These are phyloP conservation scores for Esox niger DNA, from an alignment of 2,113 vertebrate species.

Conservation along the genomic window DNA sequence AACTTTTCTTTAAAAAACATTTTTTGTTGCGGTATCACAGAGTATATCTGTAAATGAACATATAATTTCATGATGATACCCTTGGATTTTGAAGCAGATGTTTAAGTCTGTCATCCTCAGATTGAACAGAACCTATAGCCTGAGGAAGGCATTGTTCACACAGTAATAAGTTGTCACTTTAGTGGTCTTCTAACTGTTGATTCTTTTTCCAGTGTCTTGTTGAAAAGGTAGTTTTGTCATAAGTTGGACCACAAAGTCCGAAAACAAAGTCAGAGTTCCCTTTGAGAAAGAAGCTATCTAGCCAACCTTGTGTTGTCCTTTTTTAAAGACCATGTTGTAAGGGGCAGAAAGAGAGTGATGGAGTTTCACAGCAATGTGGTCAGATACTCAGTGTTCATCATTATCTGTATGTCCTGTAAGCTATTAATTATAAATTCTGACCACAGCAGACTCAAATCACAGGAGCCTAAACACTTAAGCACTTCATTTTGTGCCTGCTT, in stretches of 20 bases:
- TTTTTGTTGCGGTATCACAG: no score
- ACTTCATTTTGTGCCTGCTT: neutral
- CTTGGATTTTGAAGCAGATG: no score
- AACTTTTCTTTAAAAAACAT: no score
- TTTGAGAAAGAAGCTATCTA: slow-evolving; percentile 18
- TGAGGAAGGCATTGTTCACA: no score
- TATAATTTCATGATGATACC: no score
- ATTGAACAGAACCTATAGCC: no score
- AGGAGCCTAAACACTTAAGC: neutral
- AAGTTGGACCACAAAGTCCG: neutral
- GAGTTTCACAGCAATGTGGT: slow-evolving; percentile 5
- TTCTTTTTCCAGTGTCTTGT: no score
- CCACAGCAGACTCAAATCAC: neutral
- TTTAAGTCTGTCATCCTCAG: no score
- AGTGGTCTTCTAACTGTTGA: no score
- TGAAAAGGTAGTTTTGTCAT: neutral
- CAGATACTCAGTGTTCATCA: neutral
- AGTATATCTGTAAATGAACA: no score
- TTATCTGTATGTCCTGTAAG: neutral
- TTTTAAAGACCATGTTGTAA: slow-evolving; percentile 18
- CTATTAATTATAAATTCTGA: neutral
- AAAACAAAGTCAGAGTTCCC: neutral
- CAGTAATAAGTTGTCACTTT: no score
- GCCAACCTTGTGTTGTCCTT: slow-evolving; percentile 34
- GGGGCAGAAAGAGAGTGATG: slow-evolving; percentile 34